A percentile compares a stretch with the other conserved stretches of the same genome.
phyloP scores from a whole-genome alignment of 2,888 invertebrate genomes.

The Minunthozetes semirufus region DNA sequence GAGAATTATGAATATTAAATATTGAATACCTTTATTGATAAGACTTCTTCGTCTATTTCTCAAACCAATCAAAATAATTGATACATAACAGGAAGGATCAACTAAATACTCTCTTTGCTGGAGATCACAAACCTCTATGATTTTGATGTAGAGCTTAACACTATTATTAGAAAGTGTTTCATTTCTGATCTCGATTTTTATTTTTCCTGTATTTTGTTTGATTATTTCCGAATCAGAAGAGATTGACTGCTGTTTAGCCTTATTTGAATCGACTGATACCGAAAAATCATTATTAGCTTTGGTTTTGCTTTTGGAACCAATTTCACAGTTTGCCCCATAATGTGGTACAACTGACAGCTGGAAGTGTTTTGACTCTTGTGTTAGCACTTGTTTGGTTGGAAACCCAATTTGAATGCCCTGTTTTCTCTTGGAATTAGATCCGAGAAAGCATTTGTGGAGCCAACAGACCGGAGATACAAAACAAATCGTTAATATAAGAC shows the following conservation, averaged over 20 bases:
- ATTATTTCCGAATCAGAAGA: not conserved
- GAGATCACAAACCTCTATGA: conserved; percentile 28
- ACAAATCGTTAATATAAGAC: conserved; percentile 35
- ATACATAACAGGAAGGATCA: conserved; percentile 37
- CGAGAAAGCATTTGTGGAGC: conserved; percentile 29
- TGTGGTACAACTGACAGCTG: conserved; percentile 38
- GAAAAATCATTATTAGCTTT: not conserved
- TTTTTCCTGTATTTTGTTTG: conserved; percentile 1
- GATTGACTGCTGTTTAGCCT: conserved; percentile 3
- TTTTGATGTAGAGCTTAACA: conserved; percentile 8
- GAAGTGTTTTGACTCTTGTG: conserved; percentile 38
- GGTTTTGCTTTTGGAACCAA: not conserved
- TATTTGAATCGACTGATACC: not conserved
- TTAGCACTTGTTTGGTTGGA: conserved; percentile 23
- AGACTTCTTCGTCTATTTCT: conserved; percentile 19
- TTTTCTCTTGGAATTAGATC: conserved; percentile 11
- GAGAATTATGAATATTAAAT: not conserved
- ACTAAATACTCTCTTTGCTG: conserved; percentile 34
- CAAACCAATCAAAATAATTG: conserved; percentile 21
- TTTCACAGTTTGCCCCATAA: conserved; percentile 32
- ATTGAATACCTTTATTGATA: conserved; percentile 26
- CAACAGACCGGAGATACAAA: conserved; percentile 35
- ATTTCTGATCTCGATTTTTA: conserved; percentile 25
- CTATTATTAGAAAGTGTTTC: not conserved
- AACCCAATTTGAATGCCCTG: conserved; percentile 4